Evolutionary conservation across 2,113 vertebrate genomes (phyloP).

Genomic region (Sinosuthora webbiana): DNA sequence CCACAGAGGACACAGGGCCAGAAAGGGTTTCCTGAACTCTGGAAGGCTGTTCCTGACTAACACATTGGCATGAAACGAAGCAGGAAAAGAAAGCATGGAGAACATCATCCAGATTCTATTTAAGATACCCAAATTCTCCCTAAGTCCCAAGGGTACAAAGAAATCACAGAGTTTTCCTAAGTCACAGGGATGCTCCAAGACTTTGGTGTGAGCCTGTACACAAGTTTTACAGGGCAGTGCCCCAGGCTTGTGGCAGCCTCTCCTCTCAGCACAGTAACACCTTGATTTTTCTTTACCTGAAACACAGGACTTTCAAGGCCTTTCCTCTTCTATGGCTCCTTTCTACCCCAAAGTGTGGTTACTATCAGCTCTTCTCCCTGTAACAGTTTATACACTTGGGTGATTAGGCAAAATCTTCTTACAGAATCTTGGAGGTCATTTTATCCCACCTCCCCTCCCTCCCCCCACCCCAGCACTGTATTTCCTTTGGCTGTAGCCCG

Average conservation of each 20-base stretch:
- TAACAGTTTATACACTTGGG: not conserved
- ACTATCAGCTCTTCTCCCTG: not conserved
- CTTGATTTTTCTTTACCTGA: not conserved
- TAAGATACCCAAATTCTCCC: not conserved
- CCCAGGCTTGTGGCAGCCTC: not conserved
- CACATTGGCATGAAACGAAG: not conserved
- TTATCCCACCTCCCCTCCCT: too few species aligned
- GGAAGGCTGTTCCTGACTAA: not conserved
- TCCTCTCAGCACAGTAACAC: not conserved
- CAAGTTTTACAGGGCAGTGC: not conserved
- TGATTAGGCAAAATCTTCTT: not conserved
- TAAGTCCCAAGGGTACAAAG: not conserved
- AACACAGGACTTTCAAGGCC: not conserved
- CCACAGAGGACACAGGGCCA: fast-evolving
- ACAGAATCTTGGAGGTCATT: not conserved
- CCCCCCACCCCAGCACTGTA: too few species aligned
- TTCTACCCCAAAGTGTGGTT: not conserved
- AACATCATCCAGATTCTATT: not conserved
- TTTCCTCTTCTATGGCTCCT: not conserved
- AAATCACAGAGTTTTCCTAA: not conserved
- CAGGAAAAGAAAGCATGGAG: not conserved
- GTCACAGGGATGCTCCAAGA: not conserved
- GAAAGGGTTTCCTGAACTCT: not conserved
- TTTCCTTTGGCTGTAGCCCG: not conserved
- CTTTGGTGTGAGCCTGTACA: not conserved